Conservation (phyloP, 1,140 invertebrate species). For the Acyrthosiphon pisum region DNA sequence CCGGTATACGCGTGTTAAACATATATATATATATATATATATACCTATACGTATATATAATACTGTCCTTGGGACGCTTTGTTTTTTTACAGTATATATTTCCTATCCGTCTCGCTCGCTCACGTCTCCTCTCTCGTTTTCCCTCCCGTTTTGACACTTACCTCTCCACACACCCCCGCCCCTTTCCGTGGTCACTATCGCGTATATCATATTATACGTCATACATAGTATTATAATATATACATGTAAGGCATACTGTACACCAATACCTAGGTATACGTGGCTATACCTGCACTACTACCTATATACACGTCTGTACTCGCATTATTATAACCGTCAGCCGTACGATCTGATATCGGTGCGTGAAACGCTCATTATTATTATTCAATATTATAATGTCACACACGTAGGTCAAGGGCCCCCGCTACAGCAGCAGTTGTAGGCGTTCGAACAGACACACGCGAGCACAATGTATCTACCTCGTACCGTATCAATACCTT, state of each 20-base stretch:
- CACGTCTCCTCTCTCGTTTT: neutral
- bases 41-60: no score
- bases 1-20: neutral
- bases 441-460: neutral
- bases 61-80: neutral
- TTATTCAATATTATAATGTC: neutral
- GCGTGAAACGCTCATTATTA: neutral
- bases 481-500: neutral
- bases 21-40: neutral
- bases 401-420: slow-evolving; percentile 27
- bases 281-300: neutral
- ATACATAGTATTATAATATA: neutral
- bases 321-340: neutral
- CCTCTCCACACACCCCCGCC: neutral
- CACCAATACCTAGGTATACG: neutral
- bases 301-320: neutral
- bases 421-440: neutral
- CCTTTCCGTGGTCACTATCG: neutral
- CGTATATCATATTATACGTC: neutral
- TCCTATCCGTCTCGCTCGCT: neutral
- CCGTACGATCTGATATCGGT: slow-evolving; percentile 18
- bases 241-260: neutral
- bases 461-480: neutral
- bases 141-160: neutral
- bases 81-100: neutral